A percentile compares a stretch with the other conserved stretches of the same genome.
Evolutionary conservation across 2,888 invertebrate genomes (phyloP).

Genomic region (Nycteola revayana): DNA sequence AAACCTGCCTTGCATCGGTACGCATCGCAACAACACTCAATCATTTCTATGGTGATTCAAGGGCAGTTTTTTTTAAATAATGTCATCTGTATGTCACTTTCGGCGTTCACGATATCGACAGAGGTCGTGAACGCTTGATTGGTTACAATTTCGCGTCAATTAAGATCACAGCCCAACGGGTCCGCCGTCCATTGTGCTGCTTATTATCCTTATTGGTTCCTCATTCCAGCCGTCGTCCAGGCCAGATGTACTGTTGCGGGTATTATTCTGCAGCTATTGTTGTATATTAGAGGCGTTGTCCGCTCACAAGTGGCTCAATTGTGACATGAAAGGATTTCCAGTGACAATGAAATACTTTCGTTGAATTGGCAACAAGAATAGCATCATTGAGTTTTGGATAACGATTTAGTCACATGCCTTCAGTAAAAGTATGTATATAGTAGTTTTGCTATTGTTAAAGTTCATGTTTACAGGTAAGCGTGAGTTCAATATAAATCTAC

Average conservation of each 20-base stretch:
- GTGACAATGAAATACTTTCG: slow-evolving; percentile 13
- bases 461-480: too few species aligned
- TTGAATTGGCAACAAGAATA: slow-evolving; percentile 1
- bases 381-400: background rate
- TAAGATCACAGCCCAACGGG: slow-evolving; percentile 49
- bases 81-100: slow-evolving; percentile 25
- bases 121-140: slow-evolving; percentile 62
- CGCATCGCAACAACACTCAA: too few species aligned
- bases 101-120: slow-evolving; percentile 43
- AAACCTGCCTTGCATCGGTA: too few species aligned
- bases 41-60: slow-evolving; percentile 8
- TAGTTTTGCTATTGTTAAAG: too few species aligned
- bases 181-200: slow-evolving; percentile 51
- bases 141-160: slow-evolving; percentile 77
- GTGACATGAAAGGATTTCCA: slow-evolving; percentile 17
- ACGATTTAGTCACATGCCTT: too few species aligned
- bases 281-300: slow-evolving; percentile 22
- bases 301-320: slow-evolving; percentile 23
- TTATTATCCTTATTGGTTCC: slow-evolving; percentile 75
- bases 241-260: slow-evolving; percentile 20
- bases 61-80: slow-evolving; percentile 24
- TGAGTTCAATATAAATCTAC: too few species aligned
- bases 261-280: slow-evolving; percentile 30
- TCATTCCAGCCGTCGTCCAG: slow-evolving; percentile 46
- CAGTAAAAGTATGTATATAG: too few species aligned